Percentiles rank a stretch among this genome's conserved stretches.
These are phyloP conservation scores for Neodiprion fabricii DNA, from an alignment of 1,140 invertebrate genomes.

Conservation along the genomic window DNA sequence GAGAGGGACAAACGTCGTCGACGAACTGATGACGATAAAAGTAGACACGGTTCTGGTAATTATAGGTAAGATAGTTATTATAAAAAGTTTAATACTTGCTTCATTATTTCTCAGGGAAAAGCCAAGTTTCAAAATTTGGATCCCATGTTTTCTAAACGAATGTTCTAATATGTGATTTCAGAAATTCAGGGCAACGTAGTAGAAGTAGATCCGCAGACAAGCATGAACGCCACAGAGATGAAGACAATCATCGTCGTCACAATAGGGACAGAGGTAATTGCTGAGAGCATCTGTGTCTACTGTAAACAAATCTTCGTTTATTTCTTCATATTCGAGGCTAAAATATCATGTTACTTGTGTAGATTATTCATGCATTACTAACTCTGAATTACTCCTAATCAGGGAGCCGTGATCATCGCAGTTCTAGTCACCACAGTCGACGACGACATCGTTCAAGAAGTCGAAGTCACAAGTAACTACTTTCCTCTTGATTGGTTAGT, in stretches of 20 bases:
- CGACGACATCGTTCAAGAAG: slow-evolving; percentile 58
- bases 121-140: background rate
- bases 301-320: background rate
- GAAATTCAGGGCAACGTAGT: slow-evolving; percentile 54
- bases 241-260: slow-evolving; percentile 54
- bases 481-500: slow-evolving; percentile 64
- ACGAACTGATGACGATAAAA: slow-evolving; percentile 55
- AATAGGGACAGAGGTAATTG: slow-evolving; percentile 53
- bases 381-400: slow-evolving; percentile 11
- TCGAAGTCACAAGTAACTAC: slow-evolving; percentile 62
- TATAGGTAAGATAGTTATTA: slow-evolving; percentile 42
- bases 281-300: background rate
- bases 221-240: slow-evolving; percentile 55
- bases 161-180: slow-evolving; percentile 23
- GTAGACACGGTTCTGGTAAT: slow-evolving; percentile 44
- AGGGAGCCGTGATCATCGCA: slow-evolving; percentile 57
- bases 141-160: too few species aligned
- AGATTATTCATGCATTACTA: slow-evolving; percentile 1
- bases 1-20: slow-evolving; percentile 54
- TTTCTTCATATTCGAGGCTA: background rate
- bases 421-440: slow-evolving; percentile 53
- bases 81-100: slow-evolving; percentile 11
- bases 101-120: background rate
- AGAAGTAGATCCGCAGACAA: slow-evolving; percentile 57
- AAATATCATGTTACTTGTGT: slow-evolving; percentile 9